These are phyloP conservation scores for Polietes domitor DNA, from an alignment of 2,888 invertebrate genomes.

Conservation along the genomic window DNA sequence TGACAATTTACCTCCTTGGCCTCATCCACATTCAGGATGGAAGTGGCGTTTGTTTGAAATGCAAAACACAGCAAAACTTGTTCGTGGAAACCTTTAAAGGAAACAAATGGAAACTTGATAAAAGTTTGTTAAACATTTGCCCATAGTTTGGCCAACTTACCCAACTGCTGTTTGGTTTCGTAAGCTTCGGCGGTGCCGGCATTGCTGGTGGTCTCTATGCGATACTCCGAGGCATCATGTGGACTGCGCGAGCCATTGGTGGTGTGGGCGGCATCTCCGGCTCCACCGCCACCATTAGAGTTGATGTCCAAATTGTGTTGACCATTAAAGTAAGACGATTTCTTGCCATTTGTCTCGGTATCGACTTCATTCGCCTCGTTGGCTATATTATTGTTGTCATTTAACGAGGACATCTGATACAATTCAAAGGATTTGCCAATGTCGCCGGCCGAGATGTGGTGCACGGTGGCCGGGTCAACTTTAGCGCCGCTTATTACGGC, in stretches of 20 bases:
- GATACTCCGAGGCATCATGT: constrained; percentile 70
- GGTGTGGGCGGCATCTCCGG: background rate
- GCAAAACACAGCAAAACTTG: constrained; percentile 88
- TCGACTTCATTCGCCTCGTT: constrained; percentile 71
- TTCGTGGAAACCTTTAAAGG: constrained; percentile 74
- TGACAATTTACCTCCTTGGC: constrained; percentile 75
- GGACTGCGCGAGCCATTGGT: constrained; percentile 31
- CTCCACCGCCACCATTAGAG: constrained; percentile 44
- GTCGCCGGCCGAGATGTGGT: constrained; percentile 65
- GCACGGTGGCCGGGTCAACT: constrained; percentile 67
- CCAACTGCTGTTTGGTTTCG: constrained; percentile 75
- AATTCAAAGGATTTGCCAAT: constrained; percentile 77
- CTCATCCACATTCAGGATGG: constrained; percentile 87
- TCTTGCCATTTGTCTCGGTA: constrained; percentile 76
- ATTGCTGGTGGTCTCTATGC: constrained; percentile 74
- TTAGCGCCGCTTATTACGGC: constrained; percentile 74
- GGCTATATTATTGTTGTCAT: constrained; percentile 72
- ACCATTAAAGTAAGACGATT: constrained; percentile 68
- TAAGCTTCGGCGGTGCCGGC: constrained; percentile 71
- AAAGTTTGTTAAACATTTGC: background rate
- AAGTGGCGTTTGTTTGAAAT: constrained; percentile 87
- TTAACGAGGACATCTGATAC: constrained; percentile 79
- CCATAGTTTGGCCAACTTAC: constrained; percentile 67
- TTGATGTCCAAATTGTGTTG: constrained; percentile 30
- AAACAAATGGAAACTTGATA: background rate